phyloP scores from a whole-genome alignment of 2,888 invertebrate species.

The Schrankia costaestrigalis region DNA sequence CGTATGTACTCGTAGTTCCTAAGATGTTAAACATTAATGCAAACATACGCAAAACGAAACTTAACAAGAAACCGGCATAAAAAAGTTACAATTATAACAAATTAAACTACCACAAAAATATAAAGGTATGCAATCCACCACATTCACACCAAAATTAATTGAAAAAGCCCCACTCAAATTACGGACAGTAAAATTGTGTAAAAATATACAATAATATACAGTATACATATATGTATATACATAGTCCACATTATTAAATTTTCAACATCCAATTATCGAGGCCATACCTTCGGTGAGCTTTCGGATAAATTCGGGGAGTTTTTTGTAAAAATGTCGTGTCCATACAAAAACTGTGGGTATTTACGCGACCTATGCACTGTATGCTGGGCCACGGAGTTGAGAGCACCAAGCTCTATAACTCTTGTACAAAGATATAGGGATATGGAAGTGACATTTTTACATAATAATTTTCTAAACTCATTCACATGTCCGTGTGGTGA shows the following conservation, averaged over 20 bases:
- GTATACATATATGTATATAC: too few species aligned
- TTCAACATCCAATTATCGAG: slow-evolving; percentile 9
- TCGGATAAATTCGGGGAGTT: not conserved
- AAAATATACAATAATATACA: not conserved
- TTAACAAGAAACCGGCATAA: too few species aligned
- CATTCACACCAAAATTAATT: slow-evolving; percentile 1
- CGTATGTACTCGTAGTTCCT: too few species aligned
- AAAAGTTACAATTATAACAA: too few species aligned
- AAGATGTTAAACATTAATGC: too few species aligned
- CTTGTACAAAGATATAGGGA: slow-evolving; percentile 9
- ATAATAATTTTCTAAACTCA: too few species aligned
- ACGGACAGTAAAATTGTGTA: not conserved
- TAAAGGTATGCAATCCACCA: slow-evolving; percentile 1
- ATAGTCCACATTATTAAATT: slow-evolving; percentile 9
- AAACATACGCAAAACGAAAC: too few species aligned
- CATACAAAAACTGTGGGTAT: slow-evolving; percentile 41
- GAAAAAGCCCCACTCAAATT: not conserved
- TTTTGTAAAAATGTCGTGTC: slow-evolving; percentile 16
- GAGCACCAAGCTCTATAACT: slow-evolving; percentile 43
- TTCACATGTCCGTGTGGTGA: too few species aligned
- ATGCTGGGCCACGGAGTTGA: slow-evolving; percentile 38
- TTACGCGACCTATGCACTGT: slow-evolving; percentile 41
- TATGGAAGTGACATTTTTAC: slow-evolving; percentile 24
- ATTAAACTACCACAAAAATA: not conserved
- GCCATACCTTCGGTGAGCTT: not conserved